Percentiles rank a stretch among this genome's conserved stretches.
phyloP scores from a whole-genome alignment of 2,888 invertebrate species.

The Clepsis dumicolana region DNA sequence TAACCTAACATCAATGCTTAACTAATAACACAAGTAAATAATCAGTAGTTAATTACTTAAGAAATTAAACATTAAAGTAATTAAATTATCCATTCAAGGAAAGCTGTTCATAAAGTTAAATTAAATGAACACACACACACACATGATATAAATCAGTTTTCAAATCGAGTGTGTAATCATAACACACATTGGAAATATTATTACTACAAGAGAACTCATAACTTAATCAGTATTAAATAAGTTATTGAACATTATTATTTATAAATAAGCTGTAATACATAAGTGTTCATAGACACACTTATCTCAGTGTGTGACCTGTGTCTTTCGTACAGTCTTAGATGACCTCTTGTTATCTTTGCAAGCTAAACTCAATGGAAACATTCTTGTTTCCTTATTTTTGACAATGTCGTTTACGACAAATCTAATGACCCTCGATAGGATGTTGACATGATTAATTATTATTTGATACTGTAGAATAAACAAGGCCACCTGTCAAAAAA shows the following conservation, averaged over 20 bases:
- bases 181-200: conserved; percentile 5
- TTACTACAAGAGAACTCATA: conserved; percentile 10
- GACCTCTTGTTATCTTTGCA: conserved; percentile 81
- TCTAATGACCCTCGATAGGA: background rate
- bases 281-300: conserved; percentile 71
- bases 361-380: conserved; percentile 73
- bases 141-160: conserved; percentile 24
- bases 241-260: conserved; percentile 35
- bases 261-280: conserved; percentile 46
- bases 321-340: conserved; percentile 73
- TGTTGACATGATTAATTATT: conserved; percentile 9
- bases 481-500: background rate
- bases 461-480: conserved; percentile 4
- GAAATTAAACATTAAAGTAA: conserved; percentile 2
- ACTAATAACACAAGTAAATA: conserved; percentile 3
- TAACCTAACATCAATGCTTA: background rate
- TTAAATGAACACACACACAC: background rate
- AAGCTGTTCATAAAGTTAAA: background rate
- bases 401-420: conserved; percentile 5
- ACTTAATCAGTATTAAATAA: conserved; percentile 18
- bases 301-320: conserved; percentile 79
- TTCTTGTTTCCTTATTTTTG: conserved; percentile 72
- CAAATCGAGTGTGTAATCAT: conserved; percentile 1
- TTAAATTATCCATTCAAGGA: background rate
- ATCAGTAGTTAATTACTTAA: conserved; percentile 11